These are phyloP conservation scores for Rhincodon typus DNA, from an alignment of 2,797 vertebrate species.

Conservation along the genomic window DNA sequence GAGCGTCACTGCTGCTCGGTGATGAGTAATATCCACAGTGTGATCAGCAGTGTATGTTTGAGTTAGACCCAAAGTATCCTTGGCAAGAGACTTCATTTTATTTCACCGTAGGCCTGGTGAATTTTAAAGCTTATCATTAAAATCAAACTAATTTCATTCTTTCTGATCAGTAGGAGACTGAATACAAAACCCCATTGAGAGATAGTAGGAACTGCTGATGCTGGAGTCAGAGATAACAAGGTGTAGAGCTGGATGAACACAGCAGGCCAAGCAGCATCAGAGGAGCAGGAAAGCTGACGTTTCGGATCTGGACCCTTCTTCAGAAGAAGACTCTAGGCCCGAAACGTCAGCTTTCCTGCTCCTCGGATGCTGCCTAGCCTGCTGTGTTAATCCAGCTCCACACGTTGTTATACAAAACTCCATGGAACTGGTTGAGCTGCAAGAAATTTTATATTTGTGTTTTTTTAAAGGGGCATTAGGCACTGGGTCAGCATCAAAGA, in stretches of 20 bases:
- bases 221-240: too few species aligned
- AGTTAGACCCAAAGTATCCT: background rate
- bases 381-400: too few species aligned
- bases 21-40: too few species aligned
- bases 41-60: background rate
- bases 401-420: background rate
- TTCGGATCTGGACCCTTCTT: too few species aligned
- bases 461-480: background rate
- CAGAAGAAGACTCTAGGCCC: too few species aligned
- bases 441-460: background rate
- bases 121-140: background rate
- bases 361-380: too few species aligned
- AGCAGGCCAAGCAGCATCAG: too few species aligned
- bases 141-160: background rate
- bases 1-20: background rate
- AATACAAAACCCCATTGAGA: background rate
- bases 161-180: background rate
- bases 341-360: too few species aligned
- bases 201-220: too few species aligned
- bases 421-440: background rate
- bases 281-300: too few species aligned
- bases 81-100: background rate
- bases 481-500: constrained; percentile 47
- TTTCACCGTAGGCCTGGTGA: background rate
- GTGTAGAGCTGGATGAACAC: too few species aligned